Base-by-base conservation (phyloP, 2,888 invertebrate species). In the Xiphydria camelus region DNA sequence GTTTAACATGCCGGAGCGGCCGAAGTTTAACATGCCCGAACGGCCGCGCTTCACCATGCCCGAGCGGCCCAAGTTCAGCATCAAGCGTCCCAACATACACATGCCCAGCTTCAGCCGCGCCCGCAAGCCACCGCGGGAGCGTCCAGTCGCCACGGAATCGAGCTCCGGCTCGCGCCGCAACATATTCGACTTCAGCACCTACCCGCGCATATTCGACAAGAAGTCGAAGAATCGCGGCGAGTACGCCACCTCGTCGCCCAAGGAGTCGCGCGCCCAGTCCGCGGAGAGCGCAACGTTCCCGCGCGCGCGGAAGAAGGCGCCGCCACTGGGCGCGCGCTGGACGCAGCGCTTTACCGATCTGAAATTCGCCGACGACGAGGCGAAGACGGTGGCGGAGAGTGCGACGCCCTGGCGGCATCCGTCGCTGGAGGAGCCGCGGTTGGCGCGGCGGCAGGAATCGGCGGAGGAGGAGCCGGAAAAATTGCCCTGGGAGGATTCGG, bases 171-270 rank as follows among this genome's bases (percentile, higher is more conserved):
- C 80, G 31, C 78, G 79, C 34, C 82, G 81, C 59, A 82, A 81
- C 57, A 78, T 82, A 53, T 87, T 89, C 64, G 88, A 88, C 73
- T 85, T 88, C 53, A 83, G 84, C 58, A 91, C 91, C 0, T 90
- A 88, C 68, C 91, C 91, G 0, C 82, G 90, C 58, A 80, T 91
- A 26, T 77, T 78, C 52, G 76, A 76, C 12, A 72, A 66, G 25
- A 76, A 74, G 23, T 66, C 73, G 4, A 76, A 75, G 41, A 64
- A 49, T n/a, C 61, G 57, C 2, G 56, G 42, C 4, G 75, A 76
- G 15, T 73, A 70, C 47, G 80, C 80, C 59, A 80, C 80, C 3
- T 81, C 81, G 15, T 82, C 81, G 36, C 81, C 82, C 20, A 69
- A 75, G 45, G 66, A 74, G 21, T 70, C 72, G 9, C 61, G 72